A percentile compares a stretch with the other conserved stretches of the same genome.
phyloP scores from a whole-genome alignment of 37 sponge, comb jelly and placozoan species.

The Cladorhizidae sp. region DNA sequence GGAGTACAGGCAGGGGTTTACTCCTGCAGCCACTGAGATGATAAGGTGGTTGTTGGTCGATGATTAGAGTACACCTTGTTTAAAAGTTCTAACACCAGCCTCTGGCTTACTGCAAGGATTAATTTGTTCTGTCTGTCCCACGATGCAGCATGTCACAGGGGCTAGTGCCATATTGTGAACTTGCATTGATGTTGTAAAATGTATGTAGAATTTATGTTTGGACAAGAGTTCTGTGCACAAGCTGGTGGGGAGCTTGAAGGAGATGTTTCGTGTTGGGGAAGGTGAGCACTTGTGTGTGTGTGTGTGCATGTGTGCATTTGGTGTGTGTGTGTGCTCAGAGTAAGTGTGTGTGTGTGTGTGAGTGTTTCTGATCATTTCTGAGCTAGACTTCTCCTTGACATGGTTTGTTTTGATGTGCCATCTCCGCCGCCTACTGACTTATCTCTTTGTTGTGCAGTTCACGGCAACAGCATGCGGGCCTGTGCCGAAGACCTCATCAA shows the following conservation, averaged over 20 bases:
- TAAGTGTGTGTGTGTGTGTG: background rate
- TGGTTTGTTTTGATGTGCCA: background rate
- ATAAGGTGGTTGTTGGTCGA: background rate
- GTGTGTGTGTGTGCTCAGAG: too few relatives aligned
- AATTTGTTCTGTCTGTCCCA: too few relatives aligned
- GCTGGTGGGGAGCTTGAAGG: slow-evolving; percentile 54
- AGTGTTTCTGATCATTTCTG: background rate
- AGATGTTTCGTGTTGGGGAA: slow-evolving; percentile 56
- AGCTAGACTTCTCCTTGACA: background rate
- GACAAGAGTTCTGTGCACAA: slow-evolving; percentile 76
- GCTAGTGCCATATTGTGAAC: background rate
- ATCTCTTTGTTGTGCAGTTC: slow-evolving; percentile 13
- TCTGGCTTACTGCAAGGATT: background rate
- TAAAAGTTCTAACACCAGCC: background rate
- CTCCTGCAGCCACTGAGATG: background rate
- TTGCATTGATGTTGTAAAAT: background rate
- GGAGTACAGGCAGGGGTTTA: too few relatives aligned
- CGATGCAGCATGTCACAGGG: background rate
- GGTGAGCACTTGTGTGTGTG: slow-evolving; percentile 33
- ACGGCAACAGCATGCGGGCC: slow-evolving; percentile 34
- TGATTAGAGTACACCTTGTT: too few relatives aligned
- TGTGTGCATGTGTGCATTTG: background rate
- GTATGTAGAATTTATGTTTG: slow-evolving; percentile 49
- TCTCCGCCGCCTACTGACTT: too few relatives aligned
- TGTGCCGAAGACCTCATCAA: slow-evolving; percentile 64